phyloP scores from a whole-genome alignment of 2,797 vertebrate species.

The Enteromius afrohamiltoni region DNA sequence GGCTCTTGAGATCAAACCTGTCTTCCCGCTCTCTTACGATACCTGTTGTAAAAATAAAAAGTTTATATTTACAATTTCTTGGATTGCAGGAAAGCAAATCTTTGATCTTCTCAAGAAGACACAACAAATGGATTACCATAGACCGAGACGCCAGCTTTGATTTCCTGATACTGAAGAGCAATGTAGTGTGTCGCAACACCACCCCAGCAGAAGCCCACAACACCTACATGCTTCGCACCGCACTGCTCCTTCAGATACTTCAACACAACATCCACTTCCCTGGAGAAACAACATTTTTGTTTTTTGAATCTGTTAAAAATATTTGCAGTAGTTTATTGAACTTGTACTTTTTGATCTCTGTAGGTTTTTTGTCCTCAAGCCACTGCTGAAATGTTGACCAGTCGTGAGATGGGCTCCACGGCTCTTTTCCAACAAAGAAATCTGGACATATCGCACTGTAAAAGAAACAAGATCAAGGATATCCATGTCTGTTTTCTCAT shows the following conservation, averaged over 20 bases:
- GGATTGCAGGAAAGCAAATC: not conserved
- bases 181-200: constrained; percentile 78
- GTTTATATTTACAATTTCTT: not conserved
- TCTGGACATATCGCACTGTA: constrained; percentile 81
- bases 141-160: constrained; percentile 80
- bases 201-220: constrained; percentile 84
- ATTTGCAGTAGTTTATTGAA: not conserved
- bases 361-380: constrained; percentile 77
- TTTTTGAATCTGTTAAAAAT: not conserved
- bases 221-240: constrained; percentile 70
- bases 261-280: constrained; percentile 78
- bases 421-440: constrained; percentile 80
- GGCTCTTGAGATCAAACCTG: constrained; percentile 73
- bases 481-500: not conserved
- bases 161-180: constrained; percentile 73
- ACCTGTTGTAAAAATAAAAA: constrained; percentile 67
- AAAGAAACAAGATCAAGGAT: not conserved
- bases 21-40: constrained; percentile 78
- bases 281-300: constrained; percentile 36
- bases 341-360: constrained; percentile 79
- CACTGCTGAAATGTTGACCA: constrained; percentile 78
- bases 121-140: constrained; percentile 70
- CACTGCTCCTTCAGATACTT: constrained; percentile 79
- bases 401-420: constrained; percentile 77
- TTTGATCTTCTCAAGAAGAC: not conserved